phyloP scores from a whole-genome alignment of 2,113 vertebrate genomes.

The Pan troglodytes region NHGRI_mPanTro3-v2.1_pri NC_072403.2:69967001-69967500 shows the following conservation, averaged over 20 bases:
- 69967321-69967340: not conserved
- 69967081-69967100: not conserved
- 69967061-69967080: not conserved
- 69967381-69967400: not conserved
- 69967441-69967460: not conserved
- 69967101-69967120: not conserved
- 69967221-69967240: not conserved
- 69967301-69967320: not conserved
- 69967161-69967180: not conserved
- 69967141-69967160: not conserved
- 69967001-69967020: not conserved
- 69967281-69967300: not conserved
- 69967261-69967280: not conserved
- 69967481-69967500: not conserved
- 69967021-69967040: not conserved
- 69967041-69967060: not conserved
- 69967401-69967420: not conserved
- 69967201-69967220: not conserved
- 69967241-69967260: not conserved
- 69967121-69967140: not conserved
- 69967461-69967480: not conserved
- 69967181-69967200: not conserved
- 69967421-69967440: not conserved
- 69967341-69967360: not conserved
- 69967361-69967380: not conserved